These are phyloP conservation scores for Samia ricini DNA, from an alignment of 1,140 invertebrate genomes.

Conservation along the genomic window DNA sequence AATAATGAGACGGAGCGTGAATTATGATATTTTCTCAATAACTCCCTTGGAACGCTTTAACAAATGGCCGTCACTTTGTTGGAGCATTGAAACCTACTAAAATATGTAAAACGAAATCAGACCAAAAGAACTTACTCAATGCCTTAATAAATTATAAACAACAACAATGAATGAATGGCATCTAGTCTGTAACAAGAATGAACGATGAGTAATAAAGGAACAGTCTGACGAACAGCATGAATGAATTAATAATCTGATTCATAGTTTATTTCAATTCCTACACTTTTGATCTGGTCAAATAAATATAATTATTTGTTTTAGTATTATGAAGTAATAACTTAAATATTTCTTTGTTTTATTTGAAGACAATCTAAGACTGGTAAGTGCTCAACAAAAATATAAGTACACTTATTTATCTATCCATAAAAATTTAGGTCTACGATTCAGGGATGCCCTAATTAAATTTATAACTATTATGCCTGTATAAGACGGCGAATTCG, in stretches of 20 bases:
- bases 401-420: neutral
- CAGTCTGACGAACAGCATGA: too few species aligned
- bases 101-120: too few species aligned
- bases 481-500: too few species aligned
- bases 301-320: neutral
- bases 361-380: conserved; percentile 11
- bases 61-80: too few species aligned
- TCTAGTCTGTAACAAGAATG: neutral
- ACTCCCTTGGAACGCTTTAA: too few species aligned
- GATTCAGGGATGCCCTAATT: neutral
- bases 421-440: neutral
- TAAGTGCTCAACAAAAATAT: neutral
- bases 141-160: too few species aligned
- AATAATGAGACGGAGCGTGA: too few species aligned
- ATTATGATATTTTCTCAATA: too few species aligned
- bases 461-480: neutral
- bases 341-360: neutral
- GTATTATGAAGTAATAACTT: conserved; percentile 1
- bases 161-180: neutral
- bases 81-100: too few species aligned
- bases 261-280: neutral
- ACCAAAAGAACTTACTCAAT: too few species aligned
- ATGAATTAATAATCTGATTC: too few species aligned
- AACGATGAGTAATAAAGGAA: conserved; percentile 10
- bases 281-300: conserved; percentile 1